Base-by-base conservation (phyloP, 2,797 vertebrate genomes). In the Catharus ustulatus region DNA sequence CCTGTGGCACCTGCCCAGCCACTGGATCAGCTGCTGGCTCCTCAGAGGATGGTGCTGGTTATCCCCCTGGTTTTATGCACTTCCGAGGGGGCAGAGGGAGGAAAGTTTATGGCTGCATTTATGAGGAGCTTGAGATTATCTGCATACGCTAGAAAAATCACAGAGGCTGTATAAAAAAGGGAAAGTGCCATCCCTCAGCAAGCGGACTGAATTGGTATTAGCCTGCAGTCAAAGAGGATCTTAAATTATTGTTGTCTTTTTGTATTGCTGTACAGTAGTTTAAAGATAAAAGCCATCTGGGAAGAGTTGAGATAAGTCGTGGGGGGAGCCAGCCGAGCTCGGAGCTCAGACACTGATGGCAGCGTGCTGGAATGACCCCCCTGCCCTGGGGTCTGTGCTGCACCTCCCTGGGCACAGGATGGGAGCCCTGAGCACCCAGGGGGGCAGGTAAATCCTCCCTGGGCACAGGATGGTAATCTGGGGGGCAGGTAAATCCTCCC, bases 241-340 rank as follows among this genome's bases (percentile, higher is more conserved):
- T 94, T 94, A 93, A 94, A 87, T 92, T 94, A 91, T 89, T 94
- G 89, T 92, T 95, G 87, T 96, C 91, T 84, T 84, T 94, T 87
- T 81, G 89, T 90, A 43, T 92, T 87, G 77, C 90, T 83, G 72
- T 79, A 78, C 81, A 83, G 92, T 64, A 87, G 87, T 95, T 88
- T 87, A 92, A 76, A 93, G 96, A 88, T 89, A 93, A 94, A 94
- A 95, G 84, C 93, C 87, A 91, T 78, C 90, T 92, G 94, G 91
- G 94, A 93, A 84, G 93, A 73, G 92, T 79, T 76, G 59, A 78
- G 96, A 79, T 94, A 81, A 90, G 92, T 79, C 76, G 84, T 42
- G 62, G 66, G 76, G 89, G 84, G 72, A 88, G 93, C 21, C 84
- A 84, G 74, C 13, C 5, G 9, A 58, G 84, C 86, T 23, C 14